Evolutionary conservation across 2,797 vertebrate species (phyloP).

Genomic region (Pipistrellus pygmaeus): DNA sequence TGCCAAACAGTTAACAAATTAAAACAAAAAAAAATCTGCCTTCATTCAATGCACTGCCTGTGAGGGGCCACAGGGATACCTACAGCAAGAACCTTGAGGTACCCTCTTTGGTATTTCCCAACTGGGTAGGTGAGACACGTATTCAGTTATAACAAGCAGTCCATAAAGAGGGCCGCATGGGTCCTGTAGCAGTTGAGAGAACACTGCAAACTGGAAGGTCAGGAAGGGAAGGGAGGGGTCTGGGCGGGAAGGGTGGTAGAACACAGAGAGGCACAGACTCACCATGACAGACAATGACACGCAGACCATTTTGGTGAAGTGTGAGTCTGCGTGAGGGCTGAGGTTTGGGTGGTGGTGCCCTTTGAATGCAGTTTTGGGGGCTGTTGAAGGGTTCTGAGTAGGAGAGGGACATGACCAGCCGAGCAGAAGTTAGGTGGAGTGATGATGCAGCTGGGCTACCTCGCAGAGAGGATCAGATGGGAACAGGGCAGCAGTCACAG

Average conservation of each 20-base stretch:
- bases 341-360: not conserved
- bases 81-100: not conserved
- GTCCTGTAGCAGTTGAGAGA: not conserved
- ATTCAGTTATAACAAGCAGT: not conserved
- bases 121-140: not conserved
- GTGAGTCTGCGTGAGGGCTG: accelerated
- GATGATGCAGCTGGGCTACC: not conserved
- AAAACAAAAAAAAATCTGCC: not conserved
- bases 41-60: not conserved
- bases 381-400: not conserved
- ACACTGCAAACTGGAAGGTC: not conserved
- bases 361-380: not conserved
- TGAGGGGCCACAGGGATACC: not conserved
- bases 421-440: not conserved
- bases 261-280: not conserved
- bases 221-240: not conserved
- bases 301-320: not conserved
- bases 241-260: not conserved
- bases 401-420: not conserved
- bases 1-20: not conserved
- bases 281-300: not conserved
- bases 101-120: not conserved
- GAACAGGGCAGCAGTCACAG: not conserved
- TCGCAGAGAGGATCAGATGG: accelerated
- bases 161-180: not conserved